Conservation (phyloP, 2,113 vertebrate genomes). For the Agapornis roseicollis region DNA sequence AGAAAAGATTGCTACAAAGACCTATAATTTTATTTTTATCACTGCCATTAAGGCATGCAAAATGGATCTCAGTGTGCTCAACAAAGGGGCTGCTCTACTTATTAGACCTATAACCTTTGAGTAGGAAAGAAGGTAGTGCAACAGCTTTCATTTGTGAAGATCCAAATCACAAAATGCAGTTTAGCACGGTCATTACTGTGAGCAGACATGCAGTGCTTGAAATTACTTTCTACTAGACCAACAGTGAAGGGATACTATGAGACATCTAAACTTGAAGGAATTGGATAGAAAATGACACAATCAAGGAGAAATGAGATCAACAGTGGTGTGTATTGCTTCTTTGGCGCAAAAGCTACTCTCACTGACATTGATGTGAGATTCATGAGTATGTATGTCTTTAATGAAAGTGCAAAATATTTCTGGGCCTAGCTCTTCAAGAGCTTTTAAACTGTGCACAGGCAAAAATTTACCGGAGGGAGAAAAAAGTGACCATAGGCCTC, state of each 20-base stretch:
- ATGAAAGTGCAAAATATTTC: not conserved
- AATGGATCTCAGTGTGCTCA: not conserved
- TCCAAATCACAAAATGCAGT: conserved; percentile 10
- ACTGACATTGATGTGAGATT: not conserved
- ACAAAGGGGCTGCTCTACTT: not conserved
- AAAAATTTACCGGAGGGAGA: not conserved
- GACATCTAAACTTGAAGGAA: not conserved
- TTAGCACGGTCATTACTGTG: not conserved
- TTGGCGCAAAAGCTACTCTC: not conserved
- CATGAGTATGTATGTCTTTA: not conserved
- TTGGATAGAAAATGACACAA: not conserved
- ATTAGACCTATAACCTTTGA: conserved; percentile 34
- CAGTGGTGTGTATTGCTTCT: not conserved
- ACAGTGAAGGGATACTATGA: not conserved
- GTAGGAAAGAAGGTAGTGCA: not conserved
- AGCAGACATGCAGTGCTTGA: conserved; percentile 12
- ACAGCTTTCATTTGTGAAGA: not conserved
- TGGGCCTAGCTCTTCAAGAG: not conserved
- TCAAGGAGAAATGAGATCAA: not conserved
- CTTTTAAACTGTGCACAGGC: not conserved
- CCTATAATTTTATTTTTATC: conserved; percentile 2
- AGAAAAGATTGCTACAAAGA: not conserved
- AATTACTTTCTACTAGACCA: conserved; percentile 1
- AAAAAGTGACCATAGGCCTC: not conserved
- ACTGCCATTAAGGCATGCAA: not conserved